Percentiles rank a stretch among this genome's conserved stretches.
phyloP scores from a whole-genome alignment of 2,797 vertebrate genomes.

The Neosilurus hyrtlii region DNA sequence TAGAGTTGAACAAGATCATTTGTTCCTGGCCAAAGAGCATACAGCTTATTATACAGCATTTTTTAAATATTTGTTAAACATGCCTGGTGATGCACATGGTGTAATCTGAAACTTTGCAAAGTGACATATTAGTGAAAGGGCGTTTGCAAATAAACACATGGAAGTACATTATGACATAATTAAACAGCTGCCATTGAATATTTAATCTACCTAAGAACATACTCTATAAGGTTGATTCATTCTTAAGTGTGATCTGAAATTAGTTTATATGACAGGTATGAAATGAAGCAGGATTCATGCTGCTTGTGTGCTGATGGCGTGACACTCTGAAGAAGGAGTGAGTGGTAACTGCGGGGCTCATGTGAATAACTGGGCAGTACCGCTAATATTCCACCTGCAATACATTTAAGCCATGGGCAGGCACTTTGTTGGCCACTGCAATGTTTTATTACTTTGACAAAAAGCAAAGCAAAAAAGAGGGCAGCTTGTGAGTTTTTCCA shows the following conservation, averaged over 20 bases:
- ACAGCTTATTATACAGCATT: background rate
- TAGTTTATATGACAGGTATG: background rate
- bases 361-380: conserved; percentile 61
- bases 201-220: background rate
- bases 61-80: background rate
- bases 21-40: background rate
- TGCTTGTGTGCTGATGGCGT: background rate
- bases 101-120: background rate
- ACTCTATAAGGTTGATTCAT: background rate
- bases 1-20: background rate
- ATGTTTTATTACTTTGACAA: conserved; percentile 48
- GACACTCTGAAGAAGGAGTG: conserved; percentile 16
- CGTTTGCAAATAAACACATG: background rate
- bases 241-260: conserved; percentile 2
- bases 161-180: background rate
- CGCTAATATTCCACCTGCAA: conserved; percentile 61
- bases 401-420: conserved; percentile 59
- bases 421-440: conserved; percentile 38
- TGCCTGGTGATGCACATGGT: background rate
- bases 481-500: conserved; percentile 51
- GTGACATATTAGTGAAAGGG: background rate
- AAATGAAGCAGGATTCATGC: background rate
- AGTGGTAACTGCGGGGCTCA: conserved; percentile 44
- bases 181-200: background rate
- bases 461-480: conserved; percentile 34